phyloP scores from a whole-genome alignment of 2,888 invertebrate genomes.

The Serripes groenlandicus region DNA sequence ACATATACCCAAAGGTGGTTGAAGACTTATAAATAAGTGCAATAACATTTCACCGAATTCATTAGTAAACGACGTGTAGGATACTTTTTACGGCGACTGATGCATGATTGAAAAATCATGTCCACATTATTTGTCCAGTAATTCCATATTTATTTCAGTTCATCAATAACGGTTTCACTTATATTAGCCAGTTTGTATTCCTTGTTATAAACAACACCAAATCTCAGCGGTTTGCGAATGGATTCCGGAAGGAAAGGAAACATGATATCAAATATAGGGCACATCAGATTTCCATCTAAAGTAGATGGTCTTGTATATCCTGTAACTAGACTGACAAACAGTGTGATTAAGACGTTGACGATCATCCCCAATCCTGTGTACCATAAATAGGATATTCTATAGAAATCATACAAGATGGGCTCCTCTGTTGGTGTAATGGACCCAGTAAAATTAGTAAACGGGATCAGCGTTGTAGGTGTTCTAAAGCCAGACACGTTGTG shows the following conservation, averaged over 20 bases:
- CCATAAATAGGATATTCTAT: slow-evolving; percentile 70
- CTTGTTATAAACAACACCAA: slow-evolving; percentile 52
- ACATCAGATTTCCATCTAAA: slow-evolving; percentile 48
- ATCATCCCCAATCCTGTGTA: slow-evolving; percentile 69
- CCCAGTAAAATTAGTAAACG: too few species aligned
- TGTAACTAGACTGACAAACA: slow-evolving; percentile 66
- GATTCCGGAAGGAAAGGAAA: slow-evolving; percentile 56
- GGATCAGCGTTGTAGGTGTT: slow-evolving; percentile 5
- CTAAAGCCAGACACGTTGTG: slow-evolving; percentile 23
- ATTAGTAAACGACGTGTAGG: too few species aligned
- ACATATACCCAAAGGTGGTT: too few species aligned
- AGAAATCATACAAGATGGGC: slow-evolving; percentile 62
- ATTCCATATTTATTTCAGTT: too few species aligned
- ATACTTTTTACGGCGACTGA: too few species aligned
- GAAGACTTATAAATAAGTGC: too few species aligned
- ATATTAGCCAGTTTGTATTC: not conserved
- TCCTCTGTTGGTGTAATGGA: not conserved
- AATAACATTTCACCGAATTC: too few species aligned
- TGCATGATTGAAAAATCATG: too few species aligned
- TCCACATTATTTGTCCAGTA: too few species aligned
- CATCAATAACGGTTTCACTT: too few species aligned
- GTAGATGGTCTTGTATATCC: slow-evolving; percentile 48
- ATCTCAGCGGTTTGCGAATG: slow-evolving; percentile 54
- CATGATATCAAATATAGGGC: slow-evolving; percentile 55
- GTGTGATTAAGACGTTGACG: slow-evolving; percentile 53